phyloP scores from a whole-genome alignment of 2,888 invertebrate species.

The Hemaris fuciformis region DNA sequence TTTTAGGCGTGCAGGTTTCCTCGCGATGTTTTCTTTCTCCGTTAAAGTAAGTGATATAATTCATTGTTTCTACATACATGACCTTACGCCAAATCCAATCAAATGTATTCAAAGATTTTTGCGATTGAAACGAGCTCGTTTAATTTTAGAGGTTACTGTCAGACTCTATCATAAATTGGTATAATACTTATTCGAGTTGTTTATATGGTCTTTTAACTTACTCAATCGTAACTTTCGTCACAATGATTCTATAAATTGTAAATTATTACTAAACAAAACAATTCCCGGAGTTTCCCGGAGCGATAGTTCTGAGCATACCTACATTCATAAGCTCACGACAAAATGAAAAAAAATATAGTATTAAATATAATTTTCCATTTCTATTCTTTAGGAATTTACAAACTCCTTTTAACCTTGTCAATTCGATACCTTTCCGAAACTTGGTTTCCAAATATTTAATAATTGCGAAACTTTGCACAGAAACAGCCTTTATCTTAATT shows the following conservation, averaged over 20 bases:
- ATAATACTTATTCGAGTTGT: conserved; percentile 20
- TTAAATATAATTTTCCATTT: not conserved
- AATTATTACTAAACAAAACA: no score
- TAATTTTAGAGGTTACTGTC: conserved; percentile 26
- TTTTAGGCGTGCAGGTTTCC: no score
- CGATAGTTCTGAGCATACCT: no score
- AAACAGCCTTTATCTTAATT: not conserved
- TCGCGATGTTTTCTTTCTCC: no score
- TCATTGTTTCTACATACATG: not conserved
- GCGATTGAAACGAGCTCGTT: conserved; percentile 30
- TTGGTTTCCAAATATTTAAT: not conserved
- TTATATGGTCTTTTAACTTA: conserved; percentile 21
- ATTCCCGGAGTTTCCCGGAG: no score
- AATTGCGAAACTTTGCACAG: not conserved
- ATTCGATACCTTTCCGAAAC: not conserved
- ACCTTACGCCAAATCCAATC: conserved; percentile 14
- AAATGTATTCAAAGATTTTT: conserved; percentile 42
- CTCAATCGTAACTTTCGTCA: no score
- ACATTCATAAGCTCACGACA: no score
- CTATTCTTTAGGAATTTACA: not conserved
- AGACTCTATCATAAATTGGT: conserved; percentile 8
- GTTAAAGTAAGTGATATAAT: no score
- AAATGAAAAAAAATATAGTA: no score
- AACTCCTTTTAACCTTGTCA: not conserved
- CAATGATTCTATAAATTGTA: no score